Percentiles rank a stretch among this genome's conserved stretches.
Conservation (phyloP, 92 coral and sea anemone species). For the Porites rus region DNA sequence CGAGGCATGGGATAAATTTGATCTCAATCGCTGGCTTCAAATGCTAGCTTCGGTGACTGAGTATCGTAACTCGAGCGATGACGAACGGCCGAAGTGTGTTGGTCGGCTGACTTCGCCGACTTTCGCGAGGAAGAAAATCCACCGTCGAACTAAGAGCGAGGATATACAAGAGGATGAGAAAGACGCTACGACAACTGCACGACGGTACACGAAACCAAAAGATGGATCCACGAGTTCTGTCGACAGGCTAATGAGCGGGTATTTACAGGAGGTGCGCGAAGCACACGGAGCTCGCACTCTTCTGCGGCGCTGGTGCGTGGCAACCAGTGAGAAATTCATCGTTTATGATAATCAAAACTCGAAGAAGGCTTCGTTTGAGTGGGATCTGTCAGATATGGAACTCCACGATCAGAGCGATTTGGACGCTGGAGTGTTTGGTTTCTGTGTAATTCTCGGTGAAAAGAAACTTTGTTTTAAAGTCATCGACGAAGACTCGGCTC, state of each 20-base stretch:
- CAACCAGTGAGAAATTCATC: slow-evolving; percentile 80
- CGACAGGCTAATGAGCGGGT: slow-evolving; percentile 82
- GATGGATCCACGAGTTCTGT: slow-evolving; percentile 62
- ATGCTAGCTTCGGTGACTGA: slow-evolving; percentile 61
- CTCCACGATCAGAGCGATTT: slow-evolving; percentile 71
- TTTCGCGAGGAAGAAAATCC: slow-evolving; percentile 59
- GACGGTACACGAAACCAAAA: background rate
- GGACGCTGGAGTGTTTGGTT: slow-evolving; percentile 64
- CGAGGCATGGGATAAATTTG: slow-evolving; percentile 63
- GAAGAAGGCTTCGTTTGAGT: slow-evolving; percentile 64
- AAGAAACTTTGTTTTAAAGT: slow-evolving; percentile 49
- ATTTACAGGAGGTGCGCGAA: slow-evolving; percentile 78
- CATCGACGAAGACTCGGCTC: slow-evolving; percentile 60
- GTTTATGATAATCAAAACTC: slow-evolving; percentile 80
- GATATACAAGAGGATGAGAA: slow-evolving; percentile 57
- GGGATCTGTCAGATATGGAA: slow-evolving; percentile 65
- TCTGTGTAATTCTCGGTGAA: slow-evolving; percentile 61
- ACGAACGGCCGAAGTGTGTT: slow-evolving; percentile 49
- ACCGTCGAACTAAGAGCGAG: slow-evolving; percentile 77
- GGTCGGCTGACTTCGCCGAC: slow-evolving; percentile 83
- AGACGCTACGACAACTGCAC: slow-evolving; percentile 47
- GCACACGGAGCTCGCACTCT: slow-evolving; percentile 58
- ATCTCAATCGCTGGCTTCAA: slow-evolving; percentile 82
- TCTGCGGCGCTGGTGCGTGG: slow-evolving; percentile 91
- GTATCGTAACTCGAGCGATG: slow-evolving; percentile 58